Evolutionary conservation across 2,797 vertebrate species (phyloP), one percentile per base, ranked within the genome.

Genomic region (Rhinatrema bivittatum): DNA sequence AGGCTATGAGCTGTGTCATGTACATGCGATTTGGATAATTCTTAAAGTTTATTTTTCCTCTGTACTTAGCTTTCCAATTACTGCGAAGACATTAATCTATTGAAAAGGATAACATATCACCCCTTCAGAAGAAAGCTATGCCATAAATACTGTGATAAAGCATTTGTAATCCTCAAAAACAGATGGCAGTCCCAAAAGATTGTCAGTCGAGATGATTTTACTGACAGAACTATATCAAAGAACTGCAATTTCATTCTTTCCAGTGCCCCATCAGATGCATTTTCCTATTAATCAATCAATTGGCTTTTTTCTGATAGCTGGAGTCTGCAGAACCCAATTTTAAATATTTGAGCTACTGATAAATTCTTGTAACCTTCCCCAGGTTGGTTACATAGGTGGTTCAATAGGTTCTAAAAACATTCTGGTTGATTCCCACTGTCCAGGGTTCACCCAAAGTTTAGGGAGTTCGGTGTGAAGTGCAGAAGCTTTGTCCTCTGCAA

Each of bases 71-170:
- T 76, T 73, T 72, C 32, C 34, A 44, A 53, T 57, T 72, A 62
- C 41, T 46, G 28, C 46, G 39, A 57, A 64, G 62, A 54, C 46
- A 74, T 68, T 70, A 63, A 72, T 72, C 54, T 74, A 64, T 49
- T 52, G 50, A 58, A 70, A 72, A 36, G 42, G 39, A 73, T 53
- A 75, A 62, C 53, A 54, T 53, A 73, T 13, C 27, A 77, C 67
- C n/a, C 54, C 70, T 68, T 69, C 59, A 65, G 58, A 51, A 64
- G n/a, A n/a, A 27, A 61, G 76, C 70, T 29, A 48, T 62, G 69
- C 67, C 56, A 42, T 68, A 75, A 81, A 73, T 76, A 74, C 79
- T 81, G 76, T 75, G 65, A 73, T 72, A 68, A 70, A 68, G 38
- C 66, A 77, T 84, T 69, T 67, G 53, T 73, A 76, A 81, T 68